A percentile compares a stretch with the other conserved stretches of the same genome.
These are phyloP conservation scores for Enteromius unitaeniatus DNA, from an alignment of 2,797 vertebrate species.

Conservation along the genomic window DNA sequence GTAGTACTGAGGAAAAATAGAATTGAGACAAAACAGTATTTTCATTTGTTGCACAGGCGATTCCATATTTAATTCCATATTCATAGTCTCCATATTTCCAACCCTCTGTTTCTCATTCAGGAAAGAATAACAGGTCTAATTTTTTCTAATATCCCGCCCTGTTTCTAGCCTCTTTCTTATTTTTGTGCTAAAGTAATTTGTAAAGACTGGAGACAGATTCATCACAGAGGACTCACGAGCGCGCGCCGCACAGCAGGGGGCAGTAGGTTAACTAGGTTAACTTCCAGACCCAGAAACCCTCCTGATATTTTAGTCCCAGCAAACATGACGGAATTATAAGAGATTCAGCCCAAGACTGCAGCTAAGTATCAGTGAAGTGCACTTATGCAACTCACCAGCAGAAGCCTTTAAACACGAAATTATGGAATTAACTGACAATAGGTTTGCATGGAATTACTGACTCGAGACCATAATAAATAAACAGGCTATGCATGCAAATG, in stretches of 20 bases:
- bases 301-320: constrained; percentile 71
- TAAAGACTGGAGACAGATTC: constrained; percentile 39
- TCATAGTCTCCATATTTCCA: background rate
- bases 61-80: background rate
- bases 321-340: constrained; percentile 68
- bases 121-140: background rate
- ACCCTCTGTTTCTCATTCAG: background rate
- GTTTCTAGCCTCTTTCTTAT: background rate
- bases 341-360: constrained; percentile 60
- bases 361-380: constrained; percentile 55
- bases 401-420: constrained; percentile 39
- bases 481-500: background rate
- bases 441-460: background rate
- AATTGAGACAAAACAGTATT: background rate
- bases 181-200: constrained; percentile 34
- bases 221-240: constrained; percentile 38
- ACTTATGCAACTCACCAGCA: constrained; percentile 24
- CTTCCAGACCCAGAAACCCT: constrained; percentile 32
- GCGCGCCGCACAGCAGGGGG: constrained; percentile 59
- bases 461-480: background rate
- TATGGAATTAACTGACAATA: constrained; percentile 40
- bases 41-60: background rate
- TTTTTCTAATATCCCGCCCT: background rate
- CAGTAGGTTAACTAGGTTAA: constrained; percentile 57
- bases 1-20: background rate